Evolutionary conservation across 1,140 invertebrate species (phyloP).

Genomic region (Aleiodes sp.): DNA sequence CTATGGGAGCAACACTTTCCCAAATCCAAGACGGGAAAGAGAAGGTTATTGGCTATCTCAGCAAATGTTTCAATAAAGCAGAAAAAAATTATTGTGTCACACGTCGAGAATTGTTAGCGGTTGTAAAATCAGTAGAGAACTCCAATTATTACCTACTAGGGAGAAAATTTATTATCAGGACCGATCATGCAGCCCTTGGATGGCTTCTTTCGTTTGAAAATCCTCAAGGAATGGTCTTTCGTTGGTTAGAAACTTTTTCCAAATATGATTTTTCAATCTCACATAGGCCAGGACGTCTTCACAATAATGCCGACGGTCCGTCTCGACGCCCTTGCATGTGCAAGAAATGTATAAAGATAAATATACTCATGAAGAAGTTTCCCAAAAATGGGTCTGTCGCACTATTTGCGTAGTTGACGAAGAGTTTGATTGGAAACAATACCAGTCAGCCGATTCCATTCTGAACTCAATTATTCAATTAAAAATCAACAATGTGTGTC

Average conservation of each 20-base stretch:
- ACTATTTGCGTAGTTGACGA: not conserved
- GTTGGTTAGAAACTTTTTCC: conserved; percentile 39
- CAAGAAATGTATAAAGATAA: conserved; percentile 10
- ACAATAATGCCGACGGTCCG: conserved; percentile 30
- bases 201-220: conserved; percentile 49
- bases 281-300: conserved; percentile 30
- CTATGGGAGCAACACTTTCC: not conserved
- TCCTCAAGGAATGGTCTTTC: conserved; percentile 40
- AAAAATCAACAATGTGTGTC: too few relatives aligned
- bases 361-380: not conserved
- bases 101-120: not conserved
- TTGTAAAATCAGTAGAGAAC: conserved; percentile 39
- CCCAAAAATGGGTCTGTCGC: not conserved
- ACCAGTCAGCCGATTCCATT: not conserved
- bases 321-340: conserved; percentile 28
- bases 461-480: not conserved
- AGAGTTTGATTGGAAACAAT: not conserved
- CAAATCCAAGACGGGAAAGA: not conserved
- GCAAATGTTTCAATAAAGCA: not conserved
- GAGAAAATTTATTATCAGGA: conserved; percentile 37
- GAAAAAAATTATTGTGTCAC: not conserved
- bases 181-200: conserved; percentile 44
- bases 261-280: conserved; percentile 34
- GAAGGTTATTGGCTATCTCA: not conserved
- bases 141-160: conserved; percentile 41